Base-by-base conservation (phyloP, 1,140 invertebrate genomes). In the Drosophila aff. region DNA sequence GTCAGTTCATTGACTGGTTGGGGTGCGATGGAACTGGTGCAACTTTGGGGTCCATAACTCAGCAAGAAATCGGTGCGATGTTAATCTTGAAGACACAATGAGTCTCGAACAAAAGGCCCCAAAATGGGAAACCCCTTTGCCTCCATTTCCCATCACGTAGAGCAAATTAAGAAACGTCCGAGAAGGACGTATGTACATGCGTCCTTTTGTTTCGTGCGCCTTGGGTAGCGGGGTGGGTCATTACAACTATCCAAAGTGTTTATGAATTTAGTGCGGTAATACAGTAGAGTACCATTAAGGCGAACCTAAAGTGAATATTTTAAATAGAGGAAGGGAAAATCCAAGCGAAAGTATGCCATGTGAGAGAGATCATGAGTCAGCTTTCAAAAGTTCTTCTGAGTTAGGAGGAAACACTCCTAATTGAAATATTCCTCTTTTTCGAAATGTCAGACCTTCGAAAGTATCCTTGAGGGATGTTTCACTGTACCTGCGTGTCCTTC, bases 201-300 rank as follows among this genome's bases (percentile, higher is more conserved):
- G 68, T 53, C 76, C 87, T 83, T 87, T 87, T 91, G 82, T 83
- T 91, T 57, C 59, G 41, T 36, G 47, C 57, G 62, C 26, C 23
- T 52, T 8, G 49, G 46, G 1, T 18, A 4, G 33, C 16, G 58
- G 80, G 84, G 64, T 83, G 72, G 68, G 64, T 61, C 77, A 52
- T 83, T 77, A 75, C 71, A 86, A 86, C 86, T 85, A 86, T 82
- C 59, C 67, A 91, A 91, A 91, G 86, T 91, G 87, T 89, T 91
- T 91, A 87, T 91, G 87, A 91, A 91, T 91, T 87, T 91, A 89
- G 80, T 83, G 79, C 47, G 18, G 60, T 33, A 28, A 43, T 50
- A 63, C 40, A 44, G 57, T 33, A 3, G 26, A 11, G 7, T 31
- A 26, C 23, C 5, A 13, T 38, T 21, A 65, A 47, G 71, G 67